Percentiles rank a stretch among this genome's conserved stretches.
These are phyloP conservation scores for Phytoseiulus persimilis DNA, from an alignment of 2,888 invertebrate genomes.

Conservation along the genomic window DNA sequence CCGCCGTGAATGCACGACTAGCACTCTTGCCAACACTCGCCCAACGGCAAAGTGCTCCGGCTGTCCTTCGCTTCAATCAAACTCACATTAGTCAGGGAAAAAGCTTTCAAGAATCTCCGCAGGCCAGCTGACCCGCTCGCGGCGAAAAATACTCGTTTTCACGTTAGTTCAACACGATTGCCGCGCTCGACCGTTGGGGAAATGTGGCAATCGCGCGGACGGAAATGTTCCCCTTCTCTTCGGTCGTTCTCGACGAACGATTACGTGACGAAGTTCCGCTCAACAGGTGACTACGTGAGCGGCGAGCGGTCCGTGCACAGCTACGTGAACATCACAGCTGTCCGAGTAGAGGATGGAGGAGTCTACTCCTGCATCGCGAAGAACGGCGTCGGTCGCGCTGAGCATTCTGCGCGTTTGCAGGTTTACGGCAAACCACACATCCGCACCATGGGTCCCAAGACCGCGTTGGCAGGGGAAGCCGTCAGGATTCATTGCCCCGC, in stretches of 20 bases:
- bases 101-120: background rate
- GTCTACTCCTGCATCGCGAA: constrained; percentile 49
- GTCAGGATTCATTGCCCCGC: constrained; percentile 50
- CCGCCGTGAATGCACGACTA: too few relatives aligned
- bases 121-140: background rate
- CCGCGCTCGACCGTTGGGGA: background rate
- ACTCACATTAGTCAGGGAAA: background rate
- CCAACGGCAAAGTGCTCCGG: background rate
- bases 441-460: constrained; percentile 42
- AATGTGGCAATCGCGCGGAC: too few relatives aligned
- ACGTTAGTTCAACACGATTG: background rate
- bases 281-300: constrained; percentile 47
- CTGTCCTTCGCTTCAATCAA: background rate
- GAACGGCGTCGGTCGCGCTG: constrained; percentile 48
- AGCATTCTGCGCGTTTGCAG: constrained; percentile 48
- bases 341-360: constrained; percentile 49
- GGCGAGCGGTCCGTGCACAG: constrained; percentile 49
- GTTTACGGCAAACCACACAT: constrained; percentile 48
- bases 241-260: too few relatives aligned
- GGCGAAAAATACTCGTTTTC: background rate
- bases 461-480: constrained; percentile 50
- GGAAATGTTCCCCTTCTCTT: too few relatives aligned
- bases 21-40: too few relatives aligned
- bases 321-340: constrained; percentile 49
- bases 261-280: background rate